Percentiles rank a stretch among this genome's conserved stretches.
Conservation (phyloP, 2,888 invertebrate genomes). For the Creontiades dilutus region DNA sequence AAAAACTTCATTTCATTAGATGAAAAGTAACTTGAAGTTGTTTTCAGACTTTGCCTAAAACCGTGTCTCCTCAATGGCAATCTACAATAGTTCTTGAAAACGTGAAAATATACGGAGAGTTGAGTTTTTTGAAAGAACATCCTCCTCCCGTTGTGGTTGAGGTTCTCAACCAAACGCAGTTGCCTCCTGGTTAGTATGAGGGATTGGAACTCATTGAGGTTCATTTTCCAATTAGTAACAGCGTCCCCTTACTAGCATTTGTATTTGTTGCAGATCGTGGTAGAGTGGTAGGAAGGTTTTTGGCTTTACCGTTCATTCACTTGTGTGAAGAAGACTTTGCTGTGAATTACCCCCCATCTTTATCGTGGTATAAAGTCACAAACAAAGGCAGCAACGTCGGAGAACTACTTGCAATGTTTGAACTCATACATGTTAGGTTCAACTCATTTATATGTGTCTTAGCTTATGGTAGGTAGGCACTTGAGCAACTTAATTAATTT, state of each 20-base stretch:
- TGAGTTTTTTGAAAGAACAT: slow-evolving; percentile 45
- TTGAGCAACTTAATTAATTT: neutral
- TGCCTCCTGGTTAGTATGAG: neutral
- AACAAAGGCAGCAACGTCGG: slow-evolving; percentile 54
- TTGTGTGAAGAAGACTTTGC: neutral
- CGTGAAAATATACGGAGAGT: slow-evolving; percentile 52
- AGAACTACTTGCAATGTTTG: slow-evolving; percentile 71
- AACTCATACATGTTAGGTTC: slow-evolving; percentile 56
- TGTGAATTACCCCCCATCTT: slow-evolving; percentile 56
- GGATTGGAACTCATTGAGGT: no score
- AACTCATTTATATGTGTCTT: neutral
- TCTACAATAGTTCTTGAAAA: slow-evolving; percentile 64
- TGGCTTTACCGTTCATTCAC: slow-evolving; percentile 56
- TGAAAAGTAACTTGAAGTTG: no score
- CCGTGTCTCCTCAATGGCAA: slow-evolving; percentile 62
- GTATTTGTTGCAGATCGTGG: no score
- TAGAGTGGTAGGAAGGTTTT: slow-evolving; percentile 60
- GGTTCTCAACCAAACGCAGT: slow-evolving; percentile 48
- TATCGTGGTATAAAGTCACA: slow-evolving; percentile 66
- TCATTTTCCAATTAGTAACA: no score
- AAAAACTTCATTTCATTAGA: no score
- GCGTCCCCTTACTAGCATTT: no score
- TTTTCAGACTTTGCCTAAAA: slow-evolving; percentile 23
- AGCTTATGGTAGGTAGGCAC: no score
- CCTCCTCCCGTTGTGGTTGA: slow-evolving; percentile 58